Conservation (phyloP, 1,140 invertebrate genomes). For the Scaptomyza hsui region DNA sequence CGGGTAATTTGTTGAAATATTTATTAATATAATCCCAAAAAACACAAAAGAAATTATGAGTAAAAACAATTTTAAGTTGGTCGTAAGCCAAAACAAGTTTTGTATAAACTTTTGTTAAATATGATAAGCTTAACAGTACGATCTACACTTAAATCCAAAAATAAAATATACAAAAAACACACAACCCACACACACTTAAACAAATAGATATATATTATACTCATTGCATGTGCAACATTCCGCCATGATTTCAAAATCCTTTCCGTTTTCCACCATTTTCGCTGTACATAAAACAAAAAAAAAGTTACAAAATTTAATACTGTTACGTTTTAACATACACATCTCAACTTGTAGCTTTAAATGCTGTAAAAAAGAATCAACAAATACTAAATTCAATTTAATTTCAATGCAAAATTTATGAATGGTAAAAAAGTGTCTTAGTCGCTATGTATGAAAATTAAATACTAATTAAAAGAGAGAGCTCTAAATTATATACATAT, state of each 20-base stretch:
- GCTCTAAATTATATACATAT: slow-evolving; percentile 42
- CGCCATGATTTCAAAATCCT: slow-evolving; percentile 48
- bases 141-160: slow-evolving; percentile 53
- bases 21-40: slow-evolving; percentile 66
- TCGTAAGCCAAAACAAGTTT: slow-evolving; percentile 63
- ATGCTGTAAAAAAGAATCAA: slow-evolving; percentile 46
- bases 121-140: slow-evolving; percentile 58
- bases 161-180: slow-evolving; percentile 33
- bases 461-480: slow-evolving; percentile 43
- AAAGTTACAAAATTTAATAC: slow-evolving; percentile 22
- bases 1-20: slow-evolving; percentile 75
- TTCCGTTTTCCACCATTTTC: slow-evolving; percentile 18
- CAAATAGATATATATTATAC: slow-evolving; percentile 16
- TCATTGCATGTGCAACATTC: slow-evolving; percentile 70
- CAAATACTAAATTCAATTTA: slow-evolving; percentile 31
- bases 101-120: slow-evolving; percentile 77
- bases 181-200: slow-evolving; percentile 11
- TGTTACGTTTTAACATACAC: slow-evolving; percentile 45
- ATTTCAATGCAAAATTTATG: slow-evolving; percentile 56
- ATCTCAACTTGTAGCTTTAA: slow-evolving; percentile 78
- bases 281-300: slow-evolving; percentile 59
- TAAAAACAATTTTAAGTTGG: slow-evolving; percentile 55
- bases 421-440: slow-evolving; percentile 76
- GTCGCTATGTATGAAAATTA: slow-evolving; percentile 59
- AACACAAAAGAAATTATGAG: slow-evolving; percentile 17